Conservation (phyloP, 2,888 invertebrate species). For the Tenthredo scrophulariae region DNA sequence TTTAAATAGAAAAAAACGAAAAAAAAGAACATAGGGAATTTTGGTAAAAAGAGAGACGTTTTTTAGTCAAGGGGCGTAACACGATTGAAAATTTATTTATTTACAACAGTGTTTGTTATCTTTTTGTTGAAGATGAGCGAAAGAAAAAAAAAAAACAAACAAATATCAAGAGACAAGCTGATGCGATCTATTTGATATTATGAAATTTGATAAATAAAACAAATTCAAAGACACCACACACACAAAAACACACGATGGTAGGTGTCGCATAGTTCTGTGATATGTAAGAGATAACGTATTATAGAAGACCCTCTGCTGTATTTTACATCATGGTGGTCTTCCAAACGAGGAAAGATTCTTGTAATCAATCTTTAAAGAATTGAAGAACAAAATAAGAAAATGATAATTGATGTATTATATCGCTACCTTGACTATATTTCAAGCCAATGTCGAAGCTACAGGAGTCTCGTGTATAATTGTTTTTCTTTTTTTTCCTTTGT, state of each 20-base stretch:
- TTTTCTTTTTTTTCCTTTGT: not conserved
- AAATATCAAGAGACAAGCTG: not conserved
- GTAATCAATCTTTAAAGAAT: conserved; percentile 64
- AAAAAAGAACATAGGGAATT: not conserved
- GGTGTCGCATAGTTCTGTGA: conserved; percentile 78
- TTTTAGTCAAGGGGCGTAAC: conserved; percentile 16
- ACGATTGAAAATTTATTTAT: conserved; percentile 10
- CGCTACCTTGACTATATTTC: conserved; percentile 64
- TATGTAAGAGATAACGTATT: conserved; percentile 77
- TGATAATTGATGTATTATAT: conserved; percentile 67
- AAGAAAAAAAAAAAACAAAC: not conserved
- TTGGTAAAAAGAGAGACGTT: not conserved
- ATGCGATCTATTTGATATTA: not conserved
- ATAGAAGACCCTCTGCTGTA: conserved; percentile 70
- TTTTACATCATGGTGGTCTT: conserved; percentile 71
- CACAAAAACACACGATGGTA: conserved; percentile 64
- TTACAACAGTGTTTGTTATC: not conserved
- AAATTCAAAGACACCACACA: not conserved
- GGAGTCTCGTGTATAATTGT: conserved; percentile 29
- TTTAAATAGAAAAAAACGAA: not conserved
- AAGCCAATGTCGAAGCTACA: conserved; percentile 62
- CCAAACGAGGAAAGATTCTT: conserved; percentile 63
- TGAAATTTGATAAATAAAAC: not conserved
- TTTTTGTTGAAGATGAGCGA: not conserved
- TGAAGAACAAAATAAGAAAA: conserved; percentile 38